phyloP scores from a whole-genome alignment of 2,888 invertebrate genomes.

The Troides helena region DNA sequence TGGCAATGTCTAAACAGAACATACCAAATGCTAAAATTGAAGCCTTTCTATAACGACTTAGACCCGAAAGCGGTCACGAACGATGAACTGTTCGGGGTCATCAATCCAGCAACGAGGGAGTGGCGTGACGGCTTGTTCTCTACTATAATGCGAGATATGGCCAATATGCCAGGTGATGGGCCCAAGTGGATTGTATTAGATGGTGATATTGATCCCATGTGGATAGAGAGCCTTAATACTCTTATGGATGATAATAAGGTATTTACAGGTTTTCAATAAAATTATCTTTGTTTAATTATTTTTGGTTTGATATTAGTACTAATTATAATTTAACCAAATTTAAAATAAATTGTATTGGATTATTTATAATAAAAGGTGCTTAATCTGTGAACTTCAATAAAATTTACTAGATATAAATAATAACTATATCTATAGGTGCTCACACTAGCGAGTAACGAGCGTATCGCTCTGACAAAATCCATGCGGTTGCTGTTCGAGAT shows the following conservation, averaged over 20 bases:
- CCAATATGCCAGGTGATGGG: conserved; percentile 90
- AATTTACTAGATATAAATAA: not conserved
- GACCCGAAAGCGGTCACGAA: conserved; percentile 98
- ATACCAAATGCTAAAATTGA: conserved; percentile 88
- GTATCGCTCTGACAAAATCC: conserved; percentile 92
- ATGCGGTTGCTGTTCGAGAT: conserved; percentile 98
- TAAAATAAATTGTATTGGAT: no score
- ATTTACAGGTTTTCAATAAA: no score
- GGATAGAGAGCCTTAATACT: conserved; percentile 98
- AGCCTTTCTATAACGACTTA: conserved; percentile 93
- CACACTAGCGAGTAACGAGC: conserved; percentile 95
- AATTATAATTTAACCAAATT: no score
- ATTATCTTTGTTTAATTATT: no score
- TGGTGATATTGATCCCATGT: conserved; percentile 98
- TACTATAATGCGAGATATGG: conserved; percentile 95
- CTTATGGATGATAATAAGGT: conserved; percentile 99
- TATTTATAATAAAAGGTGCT: no score
- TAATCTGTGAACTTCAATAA: not conserved
- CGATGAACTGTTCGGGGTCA: conserved; percentile 96
- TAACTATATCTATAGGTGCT: conserved; percentile 78
- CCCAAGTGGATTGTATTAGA: conserved; percentile 97
- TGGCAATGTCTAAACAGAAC: conserved; percentile 95
- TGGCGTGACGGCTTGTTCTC: conserved; percentile 97
- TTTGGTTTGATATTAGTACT: no score
- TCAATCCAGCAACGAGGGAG: conserved; percentile 95